phyloP scores from a whole-genome alignment of 92 coral and sea anemone species.

The Epizoanthus illoricatus region DNA sequence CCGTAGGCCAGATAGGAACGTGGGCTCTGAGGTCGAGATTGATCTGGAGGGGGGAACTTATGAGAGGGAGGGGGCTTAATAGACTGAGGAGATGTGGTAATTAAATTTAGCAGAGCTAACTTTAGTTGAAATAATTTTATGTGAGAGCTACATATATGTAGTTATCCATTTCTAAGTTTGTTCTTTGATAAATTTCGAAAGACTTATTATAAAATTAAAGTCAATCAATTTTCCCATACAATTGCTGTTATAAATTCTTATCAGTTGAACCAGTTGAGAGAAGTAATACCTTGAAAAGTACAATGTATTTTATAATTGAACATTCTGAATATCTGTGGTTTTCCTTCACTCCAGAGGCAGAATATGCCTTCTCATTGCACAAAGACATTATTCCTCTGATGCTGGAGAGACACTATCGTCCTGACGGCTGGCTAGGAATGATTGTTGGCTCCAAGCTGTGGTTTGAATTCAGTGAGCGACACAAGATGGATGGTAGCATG shows the following conservation, averaged over 20 bases:
- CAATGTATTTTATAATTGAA: background rate
- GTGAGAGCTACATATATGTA: too few species aligned
- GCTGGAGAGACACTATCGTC: constrained; percentile 74
- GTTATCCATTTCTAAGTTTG: too few species aligned
- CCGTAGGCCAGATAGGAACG: too few species aligned
- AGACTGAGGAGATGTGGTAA: background rate
- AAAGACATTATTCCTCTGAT: constrained; percentile 79
- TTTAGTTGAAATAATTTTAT: too few species aligned
- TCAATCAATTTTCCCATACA: too few species aligned
- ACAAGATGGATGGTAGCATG: constrained; percentile 50
- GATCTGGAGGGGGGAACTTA: too few species aligned
- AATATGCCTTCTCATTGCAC: constrained; percentile 75
- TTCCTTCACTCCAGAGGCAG: constrained; percentile 61
- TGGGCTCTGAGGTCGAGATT: too few species aligned
- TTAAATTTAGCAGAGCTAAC: too few species aligned
- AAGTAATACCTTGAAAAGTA: background rate
- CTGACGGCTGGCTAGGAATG: constrained; percentile 89
- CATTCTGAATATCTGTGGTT: background rate
- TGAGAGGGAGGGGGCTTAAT: background rate
- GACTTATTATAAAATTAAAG: too few species aligned
- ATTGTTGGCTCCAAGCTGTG: constrained; percentile 84
- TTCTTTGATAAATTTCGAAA: too few species aligned
- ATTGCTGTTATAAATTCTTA: too few species aligned
- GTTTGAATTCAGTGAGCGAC: constrained; percentile 71
- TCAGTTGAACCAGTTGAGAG: background rate